Evolutionary conservation across 2,797 vertebrate genomes (phyloP).

Genomic region (Cyprinella venusta): DNA sequence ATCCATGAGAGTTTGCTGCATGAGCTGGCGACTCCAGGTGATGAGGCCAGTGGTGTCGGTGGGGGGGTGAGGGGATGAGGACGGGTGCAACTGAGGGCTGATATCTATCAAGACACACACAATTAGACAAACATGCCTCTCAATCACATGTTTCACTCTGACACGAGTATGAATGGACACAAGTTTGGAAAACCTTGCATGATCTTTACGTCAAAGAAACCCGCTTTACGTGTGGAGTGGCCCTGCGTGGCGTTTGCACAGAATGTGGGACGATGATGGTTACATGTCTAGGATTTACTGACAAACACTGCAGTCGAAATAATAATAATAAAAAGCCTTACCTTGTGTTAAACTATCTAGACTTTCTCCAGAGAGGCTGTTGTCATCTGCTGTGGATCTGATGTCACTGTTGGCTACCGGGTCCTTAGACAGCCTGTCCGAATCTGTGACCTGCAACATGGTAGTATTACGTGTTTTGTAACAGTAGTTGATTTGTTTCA

Average conservation of each 20-base stretch:
- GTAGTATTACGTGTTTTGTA: background rate
- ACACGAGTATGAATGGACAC: constrained; percentile 12
- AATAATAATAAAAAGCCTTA: constrained; percentile 63
- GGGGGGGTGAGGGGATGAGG: constrained; percentile 82
- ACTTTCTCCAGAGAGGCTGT: constrained; percentile 90
- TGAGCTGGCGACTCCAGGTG: constrained; percentile 93
- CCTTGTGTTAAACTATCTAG: constrained; percentile 88
- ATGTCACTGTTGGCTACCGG: constrained; percentile 73
- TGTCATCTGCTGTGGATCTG: constrained; percentile 82
- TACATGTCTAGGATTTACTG: background rate
- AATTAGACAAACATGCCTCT: constrained; percentile 59
- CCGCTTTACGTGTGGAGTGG: background rate
- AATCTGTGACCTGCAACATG: constrained; percentile 67
- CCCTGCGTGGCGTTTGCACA: constrained; percentile 26
- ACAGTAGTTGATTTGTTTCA: background rate
- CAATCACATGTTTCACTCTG: constrained; percentile 15
- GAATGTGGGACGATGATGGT: constrained; percentile 37
- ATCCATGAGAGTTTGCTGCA: constrained; percentile 97
- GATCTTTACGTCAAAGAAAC: constrained; percentile 11
- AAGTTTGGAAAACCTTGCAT: background rate
- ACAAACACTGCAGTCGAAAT: constrained; percentile 1
- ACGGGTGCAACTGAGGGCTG: constrained; percentile 79
- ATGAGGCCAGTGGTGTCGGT: constrained; percentile 83
- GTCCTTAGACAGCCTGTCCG: constrained; percentile 75
- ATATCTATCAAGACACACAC: constrained; percentile 75